These are phyloP conservation scores for Pediacus dermestoides DNA, from an alignment of 2,888 invertebrate genomes.

Conservation along the genomic window DNA sequence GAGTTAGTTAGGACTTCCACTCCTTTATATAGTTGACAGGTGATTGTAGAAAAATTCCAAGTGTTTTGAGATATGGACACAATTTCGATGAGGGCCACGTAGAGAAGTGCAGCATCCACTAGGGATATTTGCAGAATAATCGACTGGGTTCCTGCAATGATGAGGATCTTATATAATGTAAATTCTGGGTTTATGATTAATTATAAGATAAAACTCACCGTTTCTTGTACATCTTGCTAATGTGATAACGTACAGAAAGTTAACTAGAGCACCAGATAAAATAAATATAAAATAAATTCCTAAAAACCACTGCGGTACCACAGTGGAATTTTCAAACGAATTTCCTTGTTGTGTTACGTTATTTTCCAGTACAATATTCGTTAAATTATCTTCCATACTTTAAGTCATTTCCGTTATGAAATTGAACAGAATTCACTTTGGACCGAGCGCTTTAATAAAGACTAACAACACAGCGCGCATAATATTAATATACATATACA, in stretches of 20 bases:
- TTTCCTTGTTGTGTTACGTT: neutral
- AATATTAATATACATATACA: too few relatives aligned
- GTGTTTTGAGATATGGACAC: slow-evolving; percentile 53
- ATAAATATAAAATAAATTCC: slow-evolving; percentile 34
- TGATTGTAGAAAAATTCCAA: slow-evolving; percentile 53
- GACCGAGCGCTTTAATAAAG: too few relatives aligned
- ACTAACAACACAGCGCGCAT: too few relatives aligned
- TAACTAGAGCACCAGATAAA: slow-evolving; percentile 30
- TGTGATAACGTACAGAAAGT: slow-evolving; percentile 37
- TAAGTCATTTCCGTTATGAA: too few relatives aligned
- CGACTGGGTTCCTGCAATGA: slow-evolving; percentile 53
- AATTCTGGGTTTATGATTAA: slow-evolving; percentile 6
- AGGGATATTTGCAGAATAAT: slow-evolving; percentile 54
- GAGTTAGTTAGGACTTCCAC: slow-evolving; percentile 56
- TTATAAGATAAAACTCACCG: slow-evolving; percentile 45
- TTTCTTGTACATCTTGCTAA: slow-evolving; percentile 51
- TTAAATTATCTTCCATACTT: slow-evolving; percentile 3
- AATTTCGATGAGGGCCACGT: slow-evolving; percentile 53
- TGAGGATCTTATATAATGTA: slow-evolving; percentile 10
- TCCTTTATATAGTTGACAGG: slow-evolving; percentile 56
- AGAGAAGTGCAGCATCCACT: slow-evolving; percentile 52
- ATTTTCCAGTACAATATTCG: too few relatives aligned
- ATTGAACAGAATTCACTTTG: too few relatives aligned
- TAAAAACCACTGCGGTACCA: slow-evolving; percentile 33
- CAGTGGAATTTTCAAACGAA: neutral